Conservation (phyloP, 2,797 vertebrate species). For the Phataginus tricuspis region DNA sequence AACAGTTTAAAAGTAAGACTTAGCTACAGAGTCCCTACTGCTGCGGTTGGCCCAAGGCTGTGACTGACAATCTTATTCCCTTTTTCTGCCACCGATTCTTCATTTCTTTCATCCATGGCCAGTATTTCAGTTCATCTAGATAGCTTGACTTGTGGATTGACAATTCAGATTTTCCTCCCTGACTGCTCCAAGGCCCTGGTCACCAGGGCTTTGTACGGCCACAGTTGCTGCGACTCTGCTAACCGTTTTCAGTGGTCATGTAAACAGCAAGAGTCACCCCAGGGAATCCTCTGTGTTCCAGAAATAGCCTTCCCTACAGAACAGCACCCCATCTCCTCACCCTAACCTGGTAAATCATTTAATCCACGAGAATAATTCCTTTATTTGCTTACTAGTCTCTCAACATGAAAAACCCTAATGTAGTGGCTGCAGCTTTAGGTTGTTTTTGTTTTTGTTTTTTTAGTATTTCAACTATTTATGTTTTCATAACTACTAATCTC, state of each 20-base stretch:
- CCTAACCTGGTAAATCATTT: background rate
- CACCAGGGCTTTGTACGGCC: background rate
- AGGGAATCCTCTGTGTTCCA: background rate
- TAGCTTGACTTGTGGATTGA: background rate
- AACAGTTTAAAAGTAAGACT: background rate
- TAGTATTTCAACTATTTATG: background rate
- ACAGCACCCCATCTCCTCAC: background rate
- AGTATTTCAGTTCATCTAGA: background rate
- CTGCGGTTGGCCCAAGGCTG: background rate
- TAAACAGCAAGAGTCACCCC: background rate
- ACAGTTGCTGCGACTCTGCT: background rate
- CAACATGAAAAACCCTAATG: background rate
- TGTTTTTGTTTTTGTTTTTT: background rate
- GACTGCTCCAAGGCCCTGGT: background rate
- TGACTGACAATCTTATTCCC: background rate
- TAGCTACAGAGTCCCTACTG: background rate
- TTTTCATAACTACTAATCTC: background rate
- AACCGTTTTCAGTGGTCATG: background rate
- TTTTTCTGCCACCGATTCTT: background rate
- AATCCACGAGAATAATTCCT: background rate
- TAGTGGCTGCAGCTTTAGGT: background rate
- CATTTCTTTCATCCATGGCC: background rate
- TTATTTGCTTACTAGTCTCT: background rate
- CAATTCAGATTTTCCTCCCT: background rate
- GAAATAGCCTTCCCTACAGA: background rate